Conservation (phyloP, 2,888 invertebrate genomes). For the Dysmachus trigonus region DNA sequence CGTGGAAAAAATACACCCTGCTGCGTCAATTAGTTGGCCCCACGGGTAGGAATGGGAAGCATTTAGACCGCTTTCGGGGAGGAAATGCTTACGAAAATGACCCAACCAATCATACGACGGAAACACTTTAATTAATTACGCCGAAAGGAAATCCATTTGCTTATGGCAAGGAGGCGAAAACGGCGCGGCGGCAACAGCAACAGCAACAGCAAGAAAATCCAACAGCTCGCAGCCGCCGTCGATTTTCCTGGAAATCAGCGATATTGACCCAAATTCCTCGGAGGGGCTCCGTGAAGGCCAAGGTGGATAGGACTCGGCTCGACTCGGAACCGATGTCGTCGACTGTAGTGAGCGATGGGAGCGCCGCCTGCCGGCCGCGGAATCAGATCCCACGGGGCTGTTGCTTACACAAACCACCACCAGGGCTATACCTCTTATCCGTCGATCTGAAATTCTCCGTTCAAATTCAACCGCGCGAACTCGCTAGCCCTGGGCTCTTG, state of each 20-base stretch:
- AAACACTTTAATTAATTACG: slow-evolving; percentile 26
- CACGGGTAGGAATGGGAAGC: neutral
- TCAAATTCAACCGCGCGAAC: neutral
- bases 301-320: slow-evolving; percentile 1
- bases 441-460: neutral
- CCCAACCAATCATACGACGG: neutral
- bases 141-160: slow-evolving; percentile 14
- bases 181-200: neutral
- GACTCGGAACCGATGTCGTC: neutral
- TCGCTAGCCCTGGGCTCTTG: neutral
- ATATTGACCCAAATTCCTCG: slow-evolving; percentile 23
- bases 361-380: neutral
- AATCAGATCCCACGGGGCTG: neutral
- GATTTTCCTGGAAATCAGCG: slow-evolving; percentile 21
- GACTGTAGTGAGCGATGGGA: neutral
- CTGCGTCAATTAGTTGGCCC: neutral
- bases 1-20: neutral
- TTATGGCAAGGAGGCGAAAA: neutral
- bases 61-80: neutral
- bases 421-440: neutral
- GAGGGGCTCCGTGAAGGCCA: neutral
- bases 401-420: neutral
- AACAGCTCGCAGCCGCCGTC: neutral
- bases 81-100: neutral
- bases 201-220: neutral